Percentiles rank a stretch among this genome's conserved stretches.
These are phyloP conservation scores for Dendroctonus valens DNA, from an alignment of 1,140 invertebrate species.

Conservation along the genomic window DNA sequence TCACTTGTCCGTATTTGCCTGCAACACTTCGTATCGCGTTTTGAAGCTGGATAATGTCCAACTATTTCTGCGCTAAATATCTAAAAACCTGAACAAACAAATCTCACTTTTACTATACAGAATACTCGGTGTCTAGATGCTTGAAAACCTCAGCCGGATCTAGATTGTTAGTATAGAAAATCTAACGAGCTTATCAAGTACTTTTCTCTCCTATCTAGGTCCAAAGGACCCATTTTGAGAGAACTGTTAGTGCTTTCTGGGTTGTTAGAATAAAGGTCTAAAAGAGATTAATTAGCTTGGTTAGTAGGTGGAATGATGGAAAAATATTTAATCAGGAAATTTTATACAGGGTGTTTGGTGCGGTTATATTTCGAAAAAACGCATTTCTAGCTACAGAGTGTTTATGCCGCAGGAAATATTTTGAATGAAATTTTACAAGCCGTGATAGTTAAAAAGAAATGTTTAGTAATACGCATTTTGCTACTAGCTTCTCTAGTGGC, in stretches of 20 bases:
- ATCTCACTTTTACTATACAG: constrained; percentile 55
- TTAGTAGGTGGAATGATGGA: constrained; percentile 31
- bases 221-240: constrained; percentile 58
- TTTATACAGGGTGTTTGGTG: too few relatives aligned
- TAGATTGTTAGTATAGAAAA: constrained; percentile 53
- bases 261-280: constrained; percentile 55
- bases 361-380: too few relatives aligned
- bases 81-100: constrained; percentile 58
- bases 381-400: too few relatives aligned
- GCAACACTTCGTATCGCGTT: constrained; percentile 54
- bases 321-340: neutral
- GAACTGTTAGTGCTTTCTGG: constrained; percentile 53
- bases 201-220: constrained; percentile 52
- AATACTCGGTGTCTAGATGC: constrained; percentile 54
- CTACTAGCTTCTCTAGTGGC: too few relatives aligned
- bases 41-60: constrained; percentile 57
- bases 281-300: constrained; percentile 25
- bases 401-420: too few relatives aligned
- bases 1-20: constrained; percentile 52
- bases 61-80: constrained; percentile 58
- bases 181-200: constrained; percentile 55
- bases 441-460: too few relatives aligned
- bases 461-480: too few relatives aligned
- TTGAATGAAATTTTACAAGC: too few relatives aligned
- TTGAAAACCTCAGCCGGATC: constrained; percentile 52